Evolutionary conservation across 2,888 invertebrate species (phyloP).

Genomic region (Drosophila imparisetae): DNA sequence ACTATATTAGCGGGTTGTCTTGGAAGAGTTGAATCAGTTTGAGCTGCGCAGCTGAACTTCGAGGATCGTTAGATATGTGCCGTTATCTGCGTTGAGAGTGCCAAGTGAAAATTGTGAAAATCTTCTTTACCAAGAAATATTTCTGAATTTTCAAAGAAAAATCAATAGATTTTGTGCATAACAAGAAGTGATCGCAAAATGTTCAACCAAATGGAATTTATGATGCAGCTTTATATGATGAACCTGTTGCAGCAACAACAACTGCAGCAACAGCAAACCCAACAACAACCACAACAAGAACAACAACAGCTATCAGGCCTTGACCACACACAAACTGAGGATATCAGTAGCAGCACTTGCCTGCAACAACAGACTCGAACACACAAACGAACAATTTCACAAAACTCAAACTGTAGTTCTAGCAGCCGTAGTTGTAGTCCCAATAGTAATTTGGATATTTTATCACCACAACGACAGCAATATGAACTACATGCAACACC

Average conservation of each 20-base stretch:
- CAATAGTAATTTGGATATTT: constrained; percentile 83
- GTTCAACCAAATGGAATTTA: constrained; percentile 83
- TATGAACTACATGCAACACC: constrained; percentile 47
- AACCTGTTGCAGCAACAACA: constrained; percentile 83
- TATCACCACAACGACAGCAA: constrained; percentile 36
- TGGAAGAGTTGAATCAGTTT: constrained; percentile 84
- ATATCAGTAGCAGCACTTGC: constrained; percentile 73
- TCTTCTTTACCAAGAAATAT: constrained; percentile 38
- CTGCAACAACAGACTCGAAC: constrained; percentile 65
- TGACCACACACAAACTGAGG: constrained; percentile 67
- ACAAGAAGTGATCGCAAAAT: constrained; percentile 59
- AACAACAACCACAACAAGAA: constrained; percentile 18
- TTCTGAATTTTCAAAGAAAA: constrained; percentile 25
- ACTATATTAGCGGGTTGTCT: constrained; percentile 76
- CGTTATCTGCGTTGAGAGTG: constrained; percentile 35
- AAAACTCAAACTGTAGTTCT: constrained; percentile 82
- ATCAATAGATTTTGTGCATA: constrained; percentile 24
- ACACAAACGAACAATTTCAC: constrained; percentile 78
- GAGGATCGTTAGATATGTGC: constrained; percentile 51
- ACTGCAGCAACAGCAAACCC: constrained; percentile 52
- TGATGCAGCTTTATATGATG: constrained; percentile 84
- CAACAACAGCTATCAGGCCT: constrained; percentile 45
- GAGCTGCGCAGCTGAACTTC: constrained; percentile 83
- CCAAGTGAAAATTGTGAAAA: constrained; percentile 33
- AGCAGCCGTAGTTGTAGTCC: constrained; percentile 84